These are phyloP conservation scores for Columba livia DNA, from an alignment of 2,113 vertebrate species.

Conservation along the genomic window DNA sequence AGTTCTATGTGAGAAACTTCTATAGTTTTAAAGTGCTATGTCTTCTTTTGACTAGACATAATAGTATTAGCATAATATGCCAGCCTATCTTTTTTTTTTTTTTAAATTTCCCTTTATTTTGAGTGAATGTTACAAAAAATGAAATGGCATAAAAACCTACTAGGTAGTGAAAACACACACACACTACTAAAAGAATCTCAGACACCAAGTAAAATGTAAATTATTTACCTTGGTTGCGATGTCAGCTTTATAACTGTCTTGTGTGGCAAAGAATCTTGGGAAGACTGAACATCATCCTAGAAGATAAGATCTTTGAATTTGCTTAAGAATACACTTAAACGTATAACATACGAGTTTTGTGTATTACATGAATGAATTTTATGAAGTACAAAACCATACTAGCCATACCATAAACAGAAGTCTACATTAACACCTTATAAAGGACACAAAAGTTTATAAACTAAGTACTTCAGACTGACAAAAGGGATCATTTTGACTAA, in stretches of 20 bases:
- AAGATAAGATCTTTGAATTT: conserved; percentile 47
- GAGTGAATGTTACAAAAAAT: not conserved
- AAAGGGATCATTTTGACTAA: not conserved
- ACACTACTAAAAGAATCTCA: not conserved
- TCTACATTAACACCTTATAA: fast-evolving
- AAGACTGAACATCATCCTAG: conserved; percentile 85
- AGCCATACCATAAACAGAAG: not conserved
- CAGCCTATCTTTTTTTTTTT: not conserved
- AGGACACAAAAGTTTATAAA: not conserved
- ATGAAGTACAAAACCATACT: not conserved
- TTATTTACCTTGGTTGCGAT: conserved; percentile 79
- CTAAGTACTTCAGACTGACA: not conserved
- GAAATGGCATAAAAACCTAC: not conserved
- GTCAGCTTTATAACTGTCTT: conserved; percentile 79
- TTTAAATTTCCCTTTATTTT: not conserved
- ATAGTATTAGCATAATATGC: not conserved
- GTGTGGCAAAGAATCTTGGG: conserved; percentile 85
- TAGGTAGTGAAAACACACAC: not conserved
- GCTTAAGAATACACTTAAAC: not conserved
- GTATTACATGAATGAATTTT: not conserved
- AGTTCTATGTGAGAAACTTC: not conserved
- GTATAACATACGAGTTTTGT: not conserved
- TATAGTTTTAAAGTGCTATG: not conserved
- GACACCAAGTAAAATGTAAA: not conserved
- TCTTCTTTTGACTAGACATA: not conserved